A percentile compares a stretch with the other conserved stretches of the same genome.
These are phyloP conservation scores for Nomada hirtipes DNA, from an alignment of 2,888 invertebrate genomes.

Conservation along the genomic window DNA sequence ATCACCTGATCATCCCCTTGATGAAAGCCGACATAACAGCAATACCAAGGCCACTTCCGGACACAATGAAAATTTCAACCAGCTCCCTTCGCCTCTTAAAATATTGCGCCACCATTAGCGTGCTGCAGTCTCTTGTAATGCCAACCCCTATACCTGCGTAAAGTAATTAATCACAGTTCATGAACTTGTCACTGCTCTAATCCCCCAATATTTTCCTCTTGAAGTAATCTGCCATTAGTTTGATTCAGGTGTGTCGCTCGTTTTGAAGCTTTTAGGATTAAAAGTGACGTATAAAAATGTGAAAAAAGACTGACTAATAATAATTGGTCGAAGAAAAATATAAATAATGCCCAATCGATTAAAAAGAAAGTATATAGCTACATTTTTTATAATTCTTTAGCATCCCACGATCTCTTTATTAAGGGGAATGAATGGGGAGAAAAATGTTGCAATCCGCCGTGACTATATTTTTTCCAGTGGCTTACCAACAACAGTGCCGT, in stretches of 20 bases:
- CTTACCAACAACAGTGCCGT: slow-evolving; percentile 87
- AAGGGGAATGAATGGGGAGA: no score
- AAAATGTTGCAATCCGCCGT: neutral
- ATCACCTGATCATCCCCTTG: slow-evolving; percentile 91
- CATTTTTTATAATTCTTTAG: neutral
- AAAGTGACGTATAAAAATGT: neutral
- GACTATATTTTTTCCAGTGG: neutral
- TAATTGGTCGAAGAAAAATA: slow-evolving; percentile 6
- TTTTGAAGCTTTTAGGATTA: neutral
- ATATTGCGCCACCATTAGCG: slow-evolving; percentile 95
- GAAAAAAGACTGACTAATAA: neutral
- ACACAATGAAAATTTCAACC: slow-evolving; percentile 94
- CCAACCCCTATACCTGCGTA: slow-evolving; percentile 91
- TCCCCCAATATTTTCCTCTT: neutral
- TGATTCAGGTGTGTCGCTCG: neutral
- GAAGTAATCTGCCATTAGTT: neutral
- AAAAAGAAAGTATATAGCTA: neutral
- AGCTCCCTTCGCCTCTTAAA: slow-evolving; percentile 93
- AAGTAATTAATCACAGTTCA: neutral
- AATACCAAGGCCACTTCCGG: slow-evolving; percentile 94
- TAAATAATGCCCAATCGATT: neutral
- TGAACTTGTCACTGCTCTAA: neutral
- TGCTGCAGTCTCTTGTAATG: slow-evolving; percentile 93
- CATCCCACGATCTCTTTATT: no score
- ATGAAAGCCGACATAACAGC: slow-evolving; percentile 93